Base-by-base conservation (phyloP, 2,113 vertebrate species). In the Pterocles gutturalis region DNA sequence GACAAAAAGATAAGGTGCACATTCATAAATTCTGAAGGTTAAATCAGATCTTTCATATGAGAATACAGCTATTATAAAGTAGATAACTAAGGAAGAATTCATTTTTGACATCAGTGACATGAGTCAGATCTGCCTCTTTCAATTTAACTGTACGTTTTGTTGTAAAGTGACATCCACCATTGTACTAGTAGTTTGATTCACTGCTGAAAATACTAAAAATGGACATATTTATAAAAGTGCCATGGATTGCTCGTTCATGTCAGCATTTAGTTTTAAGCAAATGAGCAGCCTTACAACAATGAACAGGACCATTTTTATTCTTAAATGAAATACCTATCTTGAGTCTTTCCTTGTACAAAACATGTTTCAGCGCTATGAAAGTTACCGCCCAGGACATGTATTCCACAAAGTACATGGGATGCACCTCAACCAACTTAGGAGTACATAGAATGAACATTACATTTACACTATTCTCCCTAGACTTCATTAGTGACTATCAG, bases 161-260 rank as follows among this genome's bases (percentile, higher is more conserved):
- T 70, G 7, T 46, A 57, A 89, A 73, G 9, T 70, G 36, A 46
- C 28, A 51, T 55, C 9, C 26, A 38, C 3, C 19, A 26, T 24
- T 43, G 11, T 34, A 71, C 0, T 3, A 60, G 13, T 31, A 65
- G 9, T 38, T 66, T 41, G 57, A 72, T 60, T 65, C 10, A 72
- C 15, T 79, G 24, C 34, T 64, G 26, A 60, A 93, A 82, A 93
- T 79, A 76, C 31, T 75, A 76, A 76, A 76, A 75, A 33, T 34
- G 3, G 1, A 33, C 67, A 6, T 38, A 62, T 87, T 73, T 77
- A 58, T 75, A 33, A 34, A 79, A 89, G 20, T n/a, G 1, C 2
- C 0, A 2, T 58, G 1, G 31, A 64, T 75, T 93, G 16, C 4
- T 82, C 46, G 29, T 51, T 61, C 41, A 36, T 43, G 31, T 41